Evolutionary conservation across 2,888 invertebrate species (phyloP).

Genomic region (Onchidella celtica): DNA sequence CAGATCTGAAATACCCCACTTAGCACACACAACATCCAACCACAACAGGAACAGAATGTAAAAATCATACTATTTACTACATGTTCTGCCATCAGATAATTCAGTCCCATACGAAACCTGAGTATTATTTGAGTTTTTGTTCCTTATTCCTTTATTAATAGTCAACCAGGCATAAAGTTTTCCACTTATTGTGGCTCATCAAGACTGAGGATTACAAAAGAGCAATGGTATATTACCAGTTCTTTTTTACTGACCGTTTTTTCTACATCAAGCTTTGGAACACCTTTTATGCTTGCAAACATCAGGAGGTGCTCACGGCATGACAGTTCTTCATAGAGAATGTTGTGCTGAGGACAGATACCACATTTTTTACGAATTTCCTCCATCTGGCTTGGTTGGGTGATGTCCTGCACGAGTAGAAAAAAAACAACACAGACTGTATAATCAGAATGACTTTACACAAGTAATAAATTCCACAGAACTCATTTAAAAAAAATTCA

Average conservation of each 20-base stretch:
- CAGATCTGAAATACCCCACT: no score
- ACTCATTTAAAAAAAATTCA: background rate
- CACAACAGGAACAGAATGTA: no score
- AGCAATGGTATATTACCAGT: no score
- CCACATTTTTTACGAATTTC: conserved; percentile 91
- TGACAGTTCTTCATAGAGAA: conserved; percentile 89
- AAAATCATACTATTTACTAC: no score
- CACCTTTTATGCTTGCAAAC: conserved; percentile 89
- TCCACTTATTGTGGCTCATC: no score
- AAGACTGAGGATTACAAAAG: no score
- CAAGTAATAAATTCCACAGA: background rate
- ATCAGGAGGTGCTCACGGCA: conserved; percentile 90
- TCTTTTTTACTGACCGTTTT: conserved; percentile 60
- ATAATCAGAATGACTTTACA: background rate
- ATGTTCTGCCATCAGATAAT: no score
- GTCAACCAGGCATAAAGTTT: no score
- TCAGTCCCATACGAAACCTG: no score
- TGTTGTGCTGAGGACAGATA: conserved; percentile 93
- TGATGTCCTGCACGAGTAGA: conserved; percentile 80
- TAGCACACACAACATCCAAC: no score
- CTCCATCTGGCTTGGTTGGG: conserved; percentile 88
- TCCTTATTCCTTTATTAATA: no score
- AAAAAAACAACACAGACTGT: background rate
- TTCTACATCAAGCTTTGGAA: conserved; percentile 59
- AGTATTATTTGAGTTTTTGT: no score